These are phyloP conservation scores for Cryptus viduatorius DNA, from an alignment of 2,888 invertebrate genomes.

Conservation along the genomic window DNA sequence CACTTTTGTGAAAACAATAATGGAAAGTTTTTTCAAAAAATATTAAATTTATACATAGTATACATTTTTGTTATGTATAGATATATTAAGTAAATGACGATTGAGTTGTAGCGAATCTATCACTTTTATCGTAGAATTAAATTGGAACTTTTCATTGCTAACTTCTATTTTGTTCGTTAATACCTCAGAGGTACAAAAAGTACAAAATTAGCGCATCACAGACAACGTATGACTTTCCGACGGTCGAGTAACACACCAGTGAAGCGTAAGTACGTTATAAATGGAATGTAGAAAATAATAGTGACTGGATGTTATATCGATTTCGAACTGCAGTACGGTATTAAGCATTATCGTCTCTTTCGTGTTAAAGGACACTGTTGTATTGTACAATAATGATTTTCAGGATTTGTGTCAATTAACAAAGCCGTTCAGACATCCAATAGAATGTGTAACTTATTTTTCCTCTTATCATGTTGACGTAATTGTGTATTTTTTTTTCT, in stretches of 20 bases:
- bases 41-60: slow-evolving; percentile 40
- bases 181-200: background rate
- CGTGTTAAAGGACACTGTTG: background rate
- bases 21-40: background rate
- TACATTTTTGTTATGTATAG: slow-evolving; percentile 11
- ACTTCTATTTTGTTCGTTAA: background rate
- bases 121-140: background rate
- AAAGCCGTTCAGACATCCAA: background rate
- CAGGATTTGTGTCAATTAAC: background rate
- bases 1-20: slow-evolving; percentile 1
- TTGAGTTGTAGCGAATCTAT: background rate
- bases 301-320: background rate
- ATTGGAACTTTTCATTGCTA: slow-evolving; percentile 2
- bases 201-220: background rate
- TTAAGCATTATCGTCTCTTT: background rate
- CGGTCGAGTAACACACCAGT: background rate
- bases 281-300: slow-evolving; percentile 22
- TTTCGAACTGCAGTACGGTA: background rate
- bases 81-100: slow-evolving; percentile 18
- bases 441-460: background rate
- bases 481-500: background rate
- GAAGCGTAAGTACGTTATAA: slow-evolving; percentile 1
- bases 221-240: background rate
- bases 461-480: background rate
- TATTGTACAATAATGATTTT: background rate